A percentile compares a stretch with the other conserved stretches of the same genome.
Evolutionary conservation across 2,113 vertebrate species (phyloP).

Genomic region (Erpornis zantholeuca): DNA sequence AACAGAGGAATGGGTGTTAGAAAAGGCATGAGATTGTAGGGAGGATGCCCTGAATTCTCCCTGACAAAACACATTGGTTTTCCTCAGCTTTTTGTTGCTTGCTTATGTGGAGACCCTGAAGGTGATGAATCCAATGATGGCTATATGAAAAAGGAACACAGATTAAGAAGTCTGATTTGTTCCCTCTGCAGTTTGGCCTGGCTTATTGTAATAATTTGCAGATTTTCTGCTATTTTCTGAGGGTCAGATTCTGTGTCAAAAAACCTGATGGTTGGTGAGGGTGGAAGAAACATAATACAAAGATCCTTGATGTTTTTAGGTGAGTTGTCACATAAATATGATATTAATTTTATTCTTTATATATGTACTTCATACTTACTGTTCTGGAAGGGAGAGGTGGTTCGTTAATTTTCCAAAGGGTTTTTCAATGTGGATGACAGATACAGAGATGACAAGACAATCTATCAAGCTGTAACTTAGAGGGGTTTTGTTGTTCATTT

Average conservation of each 20-base stretch:
- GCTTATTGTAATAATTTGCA: neutral
- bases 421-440: neutral
- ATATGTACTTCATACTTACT: neutral
- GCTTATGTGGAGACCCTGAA: neutral
- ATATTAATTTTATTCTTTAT: neutral
- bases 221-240: neutral
- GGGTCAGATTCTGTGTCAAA: neutral
- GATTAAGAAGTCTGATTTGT: neutral
- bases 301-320: neutral
- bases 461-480: neutral
- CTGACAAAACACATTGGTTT: neutral
- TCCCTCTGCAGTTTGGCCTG: neutral
- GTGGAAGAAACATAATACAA: neutral
- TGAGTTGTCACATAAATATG: neutral
- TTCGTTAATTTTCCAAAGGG: neutral
- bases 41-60: neutral
- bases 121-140: neutral
- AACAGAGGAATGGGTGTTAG: neutral
- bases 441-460: neutral
- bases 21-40: neutral
- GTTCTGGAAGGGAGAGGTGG: neutral
- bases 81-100: neutral
- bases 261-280: neutral
- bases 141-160: neutral
- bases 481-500: neutral